Conservation (phyloP, 2,113 vertebrate species). For the Macquaria australasica region DNA sequence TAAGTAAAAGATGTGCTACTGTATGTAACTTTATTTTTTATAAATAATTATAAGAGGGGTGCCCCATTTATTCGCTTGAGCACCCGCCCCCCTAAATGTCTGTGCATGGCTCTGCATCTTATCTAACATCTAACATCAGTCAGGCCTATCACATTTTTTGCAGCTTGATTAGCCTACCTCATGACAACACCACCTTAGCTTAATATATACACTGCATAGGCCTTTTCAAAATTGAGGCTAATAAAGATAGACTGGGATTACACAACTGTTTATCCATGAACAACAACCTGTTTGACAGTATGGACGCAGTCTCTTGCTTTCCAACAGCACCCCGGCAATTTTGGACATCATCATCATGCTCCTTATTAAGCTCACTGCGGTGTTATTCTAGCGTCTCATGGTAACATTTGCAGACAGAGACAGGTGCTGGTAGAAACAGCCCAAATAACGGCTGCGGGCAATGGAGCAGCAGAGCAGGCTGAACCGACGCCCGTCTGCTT, state of each 20-base stretch:
- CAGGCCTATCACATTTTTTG: neutral
- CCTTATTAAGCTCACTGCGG: conserved; percentile 9
- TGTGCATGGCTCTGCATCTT: too few relatives aligned
- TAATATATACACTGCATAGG: neutral
- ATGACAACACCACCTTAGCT: neutral
- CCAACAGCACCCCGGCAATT: neutral
- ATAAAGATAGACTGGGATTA: neutral
- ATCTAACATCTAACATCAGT: neutral
- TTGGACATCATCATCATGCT: neutral
- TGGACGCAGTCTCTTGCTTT: neutral
- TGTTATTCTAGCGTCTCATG: conserved; percentile 9
- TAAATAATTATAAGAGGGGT: too few relatives aligned
- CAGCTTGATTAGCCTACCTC: neutral
- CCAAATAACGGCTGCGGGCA: neutral
- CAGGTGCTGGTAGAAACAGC: conserved; percentile 8
- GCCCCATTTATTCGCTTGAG: too few relatives aligned
- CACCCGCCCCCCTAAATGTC: too few relatives aligned
- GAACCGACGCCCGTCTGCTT: conserved; percentile 21
- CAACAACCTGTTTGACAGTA: conserved; percentile 69
- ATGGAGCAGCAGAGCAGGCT: conserved; percentile 10
- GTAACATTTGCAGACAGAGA: neutral
- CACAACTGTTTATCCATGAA: conserved; percentile 21
- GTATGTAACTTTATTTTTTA: too few relatives aligned
- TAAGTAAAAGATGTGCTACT: too few relatives aligned
- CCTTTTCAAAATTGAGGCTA: neutral